phyloP scores from a whole-genome alignment of 2,888 invertebrate genomes.

The Watsonalla cultraria region DNA sequence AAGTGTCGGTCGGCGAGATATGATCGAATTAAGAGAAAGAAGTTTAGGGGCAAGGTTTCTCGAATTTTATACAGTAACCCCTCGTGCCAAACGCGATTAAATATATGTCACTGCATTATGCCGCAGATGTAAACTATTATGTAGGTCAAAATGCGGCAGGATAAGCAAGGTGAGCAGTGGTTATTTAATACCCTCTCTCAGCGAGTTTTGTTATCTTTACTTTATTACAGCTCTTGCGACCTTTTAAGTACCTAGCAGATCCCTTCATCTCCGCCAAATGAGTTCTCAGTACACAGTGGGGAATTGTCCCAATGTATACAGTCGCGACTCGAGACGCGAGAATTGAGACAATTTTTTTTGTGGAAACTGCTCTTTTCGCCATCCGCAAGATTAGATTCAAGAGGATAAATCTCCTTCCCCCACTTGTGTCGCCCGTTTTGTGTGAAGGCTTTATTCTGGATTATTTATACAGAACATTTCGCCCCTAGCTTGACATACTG shows the following conservation, averaged over 20 bases:
- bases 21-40: too few species aligned
- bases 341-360: constrained; percentile 56
- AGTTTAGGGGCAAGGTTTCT: too few species aligned
- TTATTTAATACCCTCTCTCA: neutral
- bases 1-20: too few species aligned
- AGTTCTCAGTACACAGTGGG: constrained; percentile 46
- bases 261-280: constrained; percentile 44
- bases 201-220: constrained; percentile 7
- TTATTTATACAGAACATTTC: constrained; percentile 70
- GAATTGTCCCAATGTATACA: constrained; percentile 49
- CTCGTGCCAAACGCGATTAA: too few species aligned
- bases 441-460: constrained; percentile 67
- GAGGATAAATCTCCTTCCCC: constrained; percentile 69
- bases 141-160: neutral
- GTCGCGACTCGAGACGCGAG: constrained; percentile 37
- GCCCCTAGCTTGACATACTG: constrained; percentile 52
- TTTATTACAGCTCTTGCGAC: constrained; percentile 12
- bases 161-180: neutral
- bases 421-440: constrained; percentile 62
- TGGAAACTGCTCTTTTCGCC: constrained; percentile 67
- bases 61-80: too few species aligned
- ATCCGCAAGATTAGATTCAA: constrained; percentile 74
- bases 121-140: neutral
- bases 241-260: constrained; percentile 30
- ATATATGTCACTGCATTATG: too few species aligned